Evolutionary conservation across 2,113 vertebrate species (phyloP), one percentile per base, ranked within the genome.

Genomic region (Oreochromis tanganicae): DNA sequence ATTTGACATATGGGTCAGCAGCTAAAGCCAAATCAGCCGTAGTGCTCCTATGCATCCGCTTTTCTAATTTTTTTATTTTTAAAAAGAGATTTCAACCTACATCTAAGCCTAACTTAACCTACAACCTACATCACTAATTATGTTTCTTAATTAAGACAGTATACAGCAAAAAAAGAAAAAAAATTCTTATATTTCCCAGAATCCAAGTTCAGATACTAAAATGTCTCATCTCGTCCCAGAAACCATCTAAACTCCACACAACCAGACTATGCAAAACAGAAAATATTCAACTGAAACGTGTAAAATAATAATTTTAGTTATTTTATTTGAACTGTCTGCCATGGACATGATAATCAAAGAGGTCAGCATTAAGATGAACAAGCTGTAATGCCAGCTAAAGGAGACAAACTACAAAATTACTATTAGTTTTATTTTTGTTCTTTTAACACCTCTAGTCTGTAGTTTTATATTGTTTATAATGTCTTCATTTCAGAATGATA

Each of bases 171-270:
- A 36, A 7, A 66, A n/a, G 6, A 7, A n/a, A n/a, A 4, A 0
- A 0, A 2, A 13, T 0, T 24, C 54, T 6, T 56, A 56, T 56
- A 12, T 24, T 56, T 56, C 54, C n/a, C 6, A 56, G 10, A 24
- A 56, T 24, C 54, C 54, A 56, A 56, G 54, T 56, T 56, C 10
- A 56, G 54, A 2, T 56, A 56, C n/a, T 24, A 56, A 12, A 24
- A 56, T 7, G n/a, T 55, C 5, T 55, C 52, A 55, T 55, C 54
- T 46, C 43, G 6, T 48, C 46, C 3, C 19, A 5, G 5, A 36
- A 38, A n/a, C 9, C 8, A 16, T 11, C 17, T 34, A 38, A 38
- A 66, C 6, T 7, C 10, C 32, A 66, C 17, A 32, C 24, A 55
- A 55, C 54, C n/a, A 59, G 56, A 59, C 24, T 27, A 56, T 29